Base-by-base conservation (phyloP, 2,113 vertebrate species). In the Sturnira hondurensis region DNA sequence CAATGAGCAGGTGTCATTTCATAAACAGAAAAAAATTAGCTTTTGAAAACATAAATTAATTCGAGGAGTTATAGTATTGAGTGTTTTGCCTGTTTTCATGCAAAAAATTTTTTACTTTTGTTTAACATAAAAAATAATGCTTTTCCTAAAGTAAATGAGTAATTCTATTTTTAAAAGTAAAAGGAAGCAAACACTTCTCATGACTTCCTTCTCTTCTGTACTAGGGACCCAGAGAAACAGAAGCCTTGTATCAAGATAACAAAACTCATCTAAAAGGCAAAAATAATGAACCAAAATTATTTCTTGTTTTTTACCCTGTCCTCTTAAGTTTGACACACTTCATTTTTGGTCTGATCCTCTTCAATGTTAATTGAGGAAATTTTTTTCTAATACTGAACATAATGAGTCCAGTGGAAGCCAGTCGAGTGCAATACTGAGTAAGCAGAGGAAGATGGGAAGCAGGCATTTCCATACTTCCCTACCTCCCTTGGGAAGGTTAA, bases 91-190 rank as follows among this genome's bases (percentile, higher is more conserved):
- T 82, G 9, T 68, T 63, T 85, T 61, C 17, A 33, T 71, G 20
- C 56, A 70, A 58, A 92, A 86, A 71, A 11, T 8, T 77, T n/a
- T 8, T 83, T 77, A 77, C 15, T 63, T 85, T 88, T 63, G 17
- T 70, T 93, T 95, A 74, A 19, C 41, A 93, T 80, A 65, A 41
- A 85, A 96, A 88, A 77, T 47, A 61, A 80, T 14, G 56, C 36
- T 56, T 77, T 80, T 63, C 54, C 52, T 36, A 76, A 77, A 76
- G 47, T 58, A 88, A 93, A n/a, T 67, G 50, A 89, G 38, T 70
- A 56, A n/a, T 74, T 91, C 45, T 63, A 65, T 77, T 87, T 58
- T 81, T 88, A 63, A 56, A 80, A 70, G 58, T 65, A 38, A 58
- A 63, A 77, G 54, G 70, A 88, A 70, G 47, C 26, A 41, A 41